phyloP scores from a whole-genome alignment of 53 echinoderm and acorn worm genomes.

The Luidia sarsii region DNA sequence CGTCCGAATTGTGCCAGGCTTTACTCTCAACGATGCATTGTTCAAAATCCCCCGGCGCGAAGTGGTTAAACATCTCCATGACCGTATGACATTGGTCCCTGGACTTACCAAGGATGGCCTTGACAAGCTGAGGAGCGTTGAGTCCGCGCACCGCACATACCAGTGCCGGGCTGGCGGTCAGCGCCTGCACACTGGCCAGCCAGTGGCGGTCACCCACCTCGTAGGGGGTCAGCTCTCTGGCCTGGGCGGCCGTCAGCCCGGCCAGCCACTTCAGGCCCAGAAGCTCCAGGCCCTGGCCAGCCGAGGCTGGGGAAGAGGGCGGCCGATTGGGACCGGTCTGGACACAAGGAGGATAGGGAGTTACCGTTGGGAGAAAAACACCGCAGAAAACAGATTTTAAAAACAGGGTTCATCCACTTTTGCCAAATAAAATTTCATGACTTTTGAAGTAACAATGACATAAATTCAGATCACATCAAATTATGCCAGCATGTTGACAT shows the following conservation, averaged over 20 bases:
- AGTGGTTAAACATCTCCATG: too few relatives aligned
- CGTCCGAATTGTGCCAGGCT: too few relatives aligned
- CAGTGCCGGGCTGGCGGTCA: slow-evolving; percentile 84
- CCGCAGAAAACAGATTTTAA: not conserved
- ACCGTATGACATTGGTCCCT: too few relatives aligned
- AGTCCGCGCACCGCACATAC: slow-evolving; percentile 86
- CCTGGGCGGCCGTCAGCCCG: slow-evolving; percentile 74
- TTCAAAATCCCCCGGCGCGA: too few relatives aligned
- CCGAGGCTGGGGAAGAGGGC: slow-evolving; percentile 43
- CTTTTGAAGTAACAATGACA: not conserved
- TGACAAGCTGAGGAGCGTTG: slow-evolving; percentile 84
- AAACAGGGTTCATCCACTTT: not conserved
- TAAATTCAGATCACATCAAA: too few relatives aligned
- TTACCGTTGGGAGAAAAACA: not conserved
- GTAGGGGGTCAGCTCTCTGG: slow-evolving; percentile 95
- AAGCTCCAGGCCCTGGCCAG: slow-evolving; percentile 80
- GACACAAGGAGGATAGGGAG: not conserved
- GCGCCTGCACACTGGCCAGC: slow-evolving; percentile 84
- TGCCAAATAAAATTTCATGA: not conserved
- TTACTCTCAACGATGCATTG: too few relatives aligned
- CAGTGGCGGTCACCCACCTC: slow-evolving; percentile 92
- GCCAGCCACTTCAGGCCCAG: slow-evolving; percentile 96
- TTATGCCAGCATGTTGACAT: too few relatives aligned
- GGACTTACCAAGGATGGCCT: slow-evolving; percentile 54
- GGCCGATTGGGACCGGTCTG: slow-evolving; percentile 58